phyloP scores from a whole-genome alignment of 2,113 vertebrate species.

The Argyrosomus japonicus region DNA sequence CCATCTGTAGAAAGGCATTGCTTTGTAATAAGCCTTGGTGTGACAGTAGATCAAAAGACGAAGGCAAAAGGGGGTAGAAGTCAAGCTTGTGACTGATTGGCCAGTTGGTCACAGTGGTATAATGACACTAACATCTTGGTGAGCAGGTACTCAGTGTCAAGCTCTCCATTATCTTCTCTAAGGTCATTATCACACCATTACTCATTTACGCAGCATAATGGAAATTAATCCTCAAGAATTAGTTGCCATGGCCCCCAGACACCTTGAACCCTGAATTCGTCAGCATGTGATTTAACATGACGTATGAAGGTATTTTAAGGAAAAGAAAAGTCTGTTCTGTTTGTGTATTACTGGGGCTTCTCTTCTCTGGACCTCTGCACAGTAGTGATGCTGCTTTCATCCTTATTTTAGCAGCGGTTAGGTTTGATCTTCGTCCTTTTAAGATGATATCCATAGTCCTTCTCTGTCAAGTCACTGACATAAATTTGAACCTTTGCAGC shows the following conservation, averaged over 20 bases:
- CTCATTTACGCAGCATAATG: constrained; percentile 62
- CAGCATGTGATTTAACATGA: constrained; percentile 12
- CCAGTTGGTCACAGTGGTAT: constrained; percentile 46
- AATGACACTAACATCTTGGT: constrained; percentile 64
- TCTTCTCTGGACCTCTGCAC: not conserved
- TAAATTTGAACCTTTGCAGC: constrained; percentile 28
- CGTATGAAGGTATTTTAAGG: not conserved
- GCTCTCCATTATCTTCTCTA: constrained; percentile 66
- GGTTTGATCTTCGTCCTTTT: not conserved
- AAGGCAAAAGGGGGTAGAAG: constrained; percentile 36
- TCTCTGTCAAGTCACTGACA: constrained; percentile 22
- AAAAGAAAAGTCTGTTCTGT: not conserved
- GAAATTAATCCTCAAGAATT: constrained; percentile 56
- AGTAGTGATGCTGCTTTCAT: not conserved
- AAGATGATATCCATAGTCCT: not conserved
- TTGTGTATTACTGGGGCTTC: not conserved
- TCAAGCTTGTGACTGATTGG: constrained; percentile 67
- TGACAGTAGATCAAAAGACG: constrained; percentile 44
- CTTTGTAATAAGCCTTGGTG: constrained; percentile 30
- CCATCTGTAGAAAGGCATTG: not conserved
- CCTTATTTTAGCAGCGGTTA: not conserved
- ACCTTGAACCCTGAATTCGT: constrained; percentile 27
- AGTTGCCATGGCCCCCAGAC: constrained; percentile 31
- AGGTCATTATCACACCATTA: constrained; percentile 69
- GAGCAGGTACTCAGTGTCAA: constrained; percentile 67